These are phyloP conservation scores for Empis stercorea DNA, from an alignment of 2,888 invertebrate genomes.

Conservation along the genomic window DNA sequence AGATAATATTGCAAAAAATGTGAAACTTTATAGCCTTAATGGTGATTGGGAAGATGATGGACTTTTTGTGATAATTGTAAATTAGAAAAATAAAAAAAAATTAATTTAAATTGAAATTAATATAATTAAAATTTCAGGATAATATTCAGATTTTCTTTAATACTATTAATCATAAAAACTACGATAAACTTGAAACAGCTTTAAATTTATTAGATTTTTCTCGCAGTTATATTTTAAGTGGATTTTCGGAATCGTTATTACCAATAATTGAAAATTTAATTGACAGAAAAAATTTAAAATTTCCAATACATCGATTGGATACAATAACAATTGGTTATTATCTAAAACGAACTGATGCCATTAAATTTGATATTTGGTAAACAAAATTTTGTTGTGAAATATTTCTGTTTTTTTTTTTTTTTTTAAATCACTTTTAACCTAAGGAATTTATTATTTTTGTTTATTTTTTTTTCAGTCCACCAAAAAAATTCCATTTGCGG, in stretches of 20 bases:
- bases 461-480: too few relatives aligned
- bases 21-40: constrained; percentile 12
- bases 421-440: not conserved
- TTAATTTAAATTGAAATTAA: not conserved
- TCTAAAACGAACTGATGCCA: constrained; percentile 4
- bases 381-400: not conserved
- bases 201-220: constrained; percentile 3
- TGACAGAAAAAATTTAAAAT: not conserved
- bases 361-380: constrained; percentile 6
- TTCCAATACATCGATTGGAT: not conserved
- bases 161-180: not conserved
- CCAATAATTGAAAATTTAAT: constrained; percentile 1
- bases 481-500: constrained; percentile 12
- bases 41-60: constrained; percentile 16
- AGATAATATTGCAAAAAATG: constrained; percentile 6
- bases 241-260: constrained; percentile 3
- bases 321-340: constrained; percentile 1
- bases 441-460: too few relatives aligned
- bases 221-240: constrained; percentile 3
- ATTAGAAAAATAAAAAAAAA: not conserved
- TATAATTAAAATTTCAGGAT: constrained; percentile 10
- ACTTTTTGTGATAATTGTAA: constrained; percentile 15
- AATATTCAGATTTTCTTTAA: constrained; percentile 10
- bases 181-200: too few relatives aligned
- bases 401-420: too few relatives aligned